Percentiles rank a stretch among this genome's conserved stretches.
These are phyloP conservation scores for Cyaniris semiargus DNA, from an alignment of 2,888 invertebrate species.

Conservation along the genomic window DNA sequence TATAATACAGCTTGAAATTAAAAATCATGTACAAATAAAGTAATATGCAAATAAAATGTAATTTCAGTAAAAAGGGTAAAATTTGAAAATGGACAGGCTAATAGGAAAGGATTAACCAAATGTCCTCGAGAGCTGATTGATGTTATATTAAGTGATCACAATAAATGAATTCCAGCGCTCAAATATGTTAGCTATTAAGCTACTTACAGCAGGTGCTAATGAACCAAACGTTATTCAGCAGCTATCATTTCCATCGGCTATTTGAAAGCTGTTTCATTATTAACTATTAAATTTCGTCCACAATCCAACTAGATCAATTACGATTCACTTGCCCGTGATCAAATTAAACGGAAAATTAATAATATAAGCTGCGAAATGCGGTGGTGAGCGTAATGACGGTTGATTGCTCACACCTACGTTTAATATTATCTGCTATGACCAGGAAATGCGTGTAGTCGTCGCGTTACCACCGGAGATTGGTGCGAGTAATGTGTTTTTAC, in stretches of 20 bases:
- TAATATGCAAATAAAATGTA: no score
- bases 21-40: no score
- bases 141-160: no score
- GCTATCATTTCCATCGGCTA: not conserved
- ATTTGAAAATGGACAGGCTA: no score
- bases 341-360: slow-evolving; percentile 6
- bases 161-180: no score
- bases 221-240: not conserved
- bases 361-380: not conserved
- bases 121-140: no score
- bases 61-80: no score
- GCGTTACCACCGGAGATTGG: no score
- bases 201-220: not conserved
- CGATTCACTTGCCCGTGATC: not conserved
- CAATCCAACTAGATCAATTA: slow-evolving; percentile 20
- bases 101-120: no score
- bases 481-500: no score
- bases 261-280: not conserved
- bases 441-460: not conserved
- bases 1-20: no score
- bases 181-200: no score
- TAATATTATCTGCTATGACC: not conserved
- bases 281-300: not conserved
- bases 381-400: not conserved
- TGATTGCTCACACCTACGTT: not conserved